Conservation (phyloP, 2,888 invertebrate species). For the Argyresthia albistria region DNA sequence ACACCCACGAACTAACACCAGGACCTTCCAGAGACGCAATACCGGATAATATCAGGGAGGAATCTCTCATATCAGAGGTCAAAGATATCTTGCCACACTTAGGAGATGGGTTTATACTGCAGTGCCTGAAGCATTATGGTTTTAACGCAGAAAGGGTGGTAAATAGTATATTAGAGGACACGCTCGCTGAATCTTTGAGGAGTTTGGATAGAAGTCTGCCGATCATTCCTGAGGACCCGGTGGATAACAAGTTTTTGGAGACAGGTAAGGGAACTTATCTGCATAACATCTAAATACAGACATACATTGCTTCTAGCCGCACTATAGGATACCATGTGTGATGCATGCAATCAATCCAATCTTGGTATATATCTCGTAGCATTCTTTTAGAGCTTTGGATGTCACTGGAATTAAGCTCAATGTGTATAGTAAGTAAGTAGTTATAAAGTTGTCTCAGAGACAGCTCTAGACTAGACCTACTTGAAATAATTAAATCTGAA, state of each 20-base stretch:
- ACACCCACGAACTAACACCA: slow-evolving; percentile 8
- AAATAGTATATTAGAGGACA: slow-evolving; percentile 86
- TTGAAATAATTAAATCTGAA: too few relatives aligned
- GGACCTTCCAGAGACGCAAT: slow-evolving; percentile 26
- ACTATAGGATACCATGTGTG: too few relatives aligned
- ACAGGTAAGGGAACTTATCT: slow-evolving; percentile 36
- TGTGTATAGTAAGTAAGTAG: too few relatives aligned
- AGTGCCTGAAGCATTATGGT: slow-evolving; percentile 83
- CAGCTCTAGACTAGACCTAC: too few relatives aligned
- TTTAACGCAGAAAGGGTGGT: slow-evolving; percentile 84
- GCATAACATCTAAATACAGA: too few relatives aligned
- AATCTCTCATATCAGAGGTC: slow-evolving; percentile 74
- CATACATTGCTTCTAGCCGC: too few relatives aligned
- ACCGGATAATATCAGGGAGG: slow-evolving; percentile 51
- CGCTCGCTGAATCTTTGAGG: slow-evolving; percentile 46
- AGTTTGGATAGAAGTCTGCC: slow-evolving; percentile 67
- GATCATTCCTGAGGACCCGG: slow-evolving; percentile 75
- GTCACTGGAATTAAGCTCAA: too few relatives aligned
- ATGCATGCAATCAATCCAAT: too few relatives aligned
- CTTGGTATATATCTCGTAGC: too few relatives aligned
- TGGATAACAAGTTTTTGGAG: slow-evolving; percentile 64
- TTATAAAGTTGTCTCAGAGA: too few relatives aligned
- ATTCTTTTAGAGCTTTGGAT: too few relatives aligned
- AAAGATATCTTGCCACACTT: slow-evolving; percentile 86
- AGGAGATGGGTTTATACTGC: slow-evolving; percentile 82